Percentiles rank a stretch among this genome's conserved stretches.
Evolutionary conservation across 2,888 invertebrate species (phyloP).

Genomic region (Hydrotaea diabolus): DNA sequence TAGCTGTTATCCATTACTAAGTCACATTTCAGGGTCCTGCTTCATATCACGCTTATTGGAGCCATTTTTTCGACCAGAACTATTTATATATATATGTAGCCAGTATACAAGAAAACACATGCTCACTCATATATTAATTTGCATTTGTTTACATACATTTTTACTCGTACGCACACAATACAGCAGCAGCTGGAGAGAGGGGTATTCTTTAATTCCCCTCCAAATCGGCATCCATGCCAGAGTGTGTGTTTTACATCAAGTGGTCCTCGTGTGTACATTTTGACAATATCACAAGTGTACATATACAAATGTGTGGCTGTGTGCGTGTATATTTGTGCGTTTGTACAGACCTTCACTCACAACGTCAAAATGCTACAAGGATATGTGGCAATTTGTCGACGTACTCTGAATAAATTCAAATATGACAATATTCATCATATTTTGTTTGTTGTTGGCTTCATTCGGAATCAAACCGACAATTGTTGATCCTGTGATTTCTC

Average conservation of each 20-base stretch:
- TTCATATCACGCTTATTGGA: too few relatives aligned
- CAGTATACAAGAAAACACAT: background rate
- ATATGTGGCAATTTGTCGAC: slow-evolving; percentile 11
- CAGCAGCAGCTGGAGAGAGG: slow-evolving; percentile 33
- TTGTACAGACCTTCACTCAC: background rate
- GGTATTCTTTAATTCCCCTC: slow-evolving; percentile 17
- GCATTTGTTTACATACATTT: slow-evolving; percentile 47
- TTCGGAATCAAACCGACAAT: background rate
- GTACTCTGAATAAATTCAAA: background rate
- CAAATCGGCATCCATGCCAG: slow-evolving; percentile 3
- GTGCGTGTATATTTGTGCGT: background rate
- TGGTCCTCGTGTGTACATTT: slow-evolving; percentile 59
- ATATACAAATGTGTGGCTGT: slow-evolving; percentile 31
- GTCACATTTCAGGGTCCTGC: too few relatives aligned
- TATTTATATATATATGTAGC: background rate
- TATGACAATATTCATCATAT: background rate
- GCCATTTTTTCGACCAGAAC: too few relatives aligned
- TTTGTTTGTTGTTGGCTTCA: background rate
- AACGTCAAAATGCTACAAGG: background rate
- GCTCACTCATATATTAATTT: slow-evolving; percentile 1
- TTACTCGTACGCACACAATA: slow-evolving; percentile 55
- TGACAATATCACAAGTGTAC: slow-evolving; percentile 15
- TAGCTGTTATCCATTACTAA: too few relatives aligned
- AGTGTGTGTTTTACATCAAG: slow-evolving; percentile 61
- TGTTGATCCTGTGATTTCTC: too few relatives aligned